Conservation (phyloP, 2,797 vertebrate genomes). For the Pygocentrus nattereri region DNA sequence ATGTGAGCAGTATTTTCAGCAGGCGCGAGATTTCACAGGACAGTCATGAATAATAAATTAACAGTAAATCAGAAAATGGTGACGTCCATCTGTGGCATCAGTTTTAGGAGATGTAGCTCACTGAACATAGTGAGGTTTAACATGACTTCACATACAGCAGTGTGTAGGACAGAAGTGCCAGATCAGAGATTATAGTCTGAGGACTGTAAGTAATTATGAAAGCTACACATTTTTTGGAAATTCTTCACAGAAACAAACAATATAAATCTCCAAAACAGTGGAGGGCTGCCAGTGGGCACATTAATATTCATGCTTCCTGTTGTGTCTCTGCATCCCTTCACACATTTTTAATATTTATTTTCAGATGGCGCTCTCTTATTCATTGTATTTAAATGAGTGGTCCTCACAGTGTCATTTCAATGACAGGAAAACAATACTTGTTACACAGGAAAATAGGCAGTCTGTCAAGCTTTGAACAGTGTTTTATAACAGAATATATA, state of each 20-base stretch:
- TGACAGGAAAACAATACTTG: background rate
- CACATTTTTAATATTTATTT: slow-evolving; percentile 12
- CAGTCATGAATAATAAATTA: slow-evolving; percentile 16
- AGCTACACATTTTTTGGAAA: background rate
- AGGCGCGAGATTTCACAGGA: slow-evolving; percentile 18
- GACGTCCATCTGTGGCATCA: slow-evolving; percentile 20
- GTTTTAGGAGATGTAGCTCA: background rate
- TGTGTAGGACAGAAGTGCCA: background rate
- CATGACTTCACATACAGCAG: background rate
- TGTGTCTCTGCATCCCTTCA: slow-evolving; percentile 4
- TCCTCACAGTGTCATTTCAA: background rate
- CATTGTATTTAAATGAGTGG: slow-evolving; percentile 6
- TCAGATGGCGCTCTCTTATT: background rate
- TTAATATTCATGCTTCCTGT: slow-evolving; percentile 31
- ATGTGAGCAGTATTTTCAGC: slow-evolving; percentile 15
- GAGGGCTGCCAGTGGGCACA: background rate
- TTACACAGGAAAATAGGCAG: background rate
- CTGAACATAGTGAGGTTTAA: background rate
- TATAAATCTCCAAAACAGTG: background rate
- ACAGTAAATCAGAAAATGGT: slow-evolving; percentile 22
- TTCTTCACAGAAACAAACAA: background rate
- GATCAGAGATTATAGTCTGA: background rate
- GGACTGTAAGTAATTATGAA: background rate
- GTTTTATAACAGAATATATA: background rate
- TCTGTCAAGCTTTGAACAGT: background rate